These are phyloP conservation scores for Drosophila anceps DNA, from an alignment of 2,888 invertebrate species.

Conservation along the genomic window DNA sequence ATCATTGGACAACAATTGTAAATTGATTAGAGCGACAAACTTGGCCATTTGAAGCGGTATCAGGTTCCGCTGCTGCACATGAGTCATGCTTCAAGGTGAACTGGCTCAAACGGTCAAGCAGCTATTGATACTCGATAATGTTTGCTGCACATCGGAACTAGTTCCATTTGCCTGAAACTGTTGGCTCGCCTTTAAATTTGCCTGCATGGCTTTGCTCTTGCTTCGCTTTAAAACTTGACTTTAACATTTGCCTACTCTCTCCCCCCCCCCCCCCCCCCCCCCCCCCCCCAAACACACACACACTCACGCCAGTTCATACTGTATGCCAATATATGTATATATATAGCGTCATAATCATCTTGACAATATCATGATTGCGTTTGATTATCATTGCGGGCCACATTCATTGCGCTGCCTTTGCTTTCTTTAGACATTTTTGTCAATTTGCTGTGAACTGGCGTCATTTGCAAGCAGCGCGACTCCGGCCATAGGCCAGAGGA, in stretches of 20 bases:
- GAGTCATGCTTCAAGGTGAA: slow-evolving; percentile 1
- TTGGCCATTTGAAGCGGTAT: slow-evolving; percentile 45
- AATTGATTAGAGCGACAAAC: slow-evolving; percentile 63
- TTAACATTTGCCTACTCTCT: slow-evolving; percentile 1
- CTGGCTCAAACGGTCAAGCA: background rate
- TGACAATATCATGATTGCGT: slow-evolving; percentile 31
- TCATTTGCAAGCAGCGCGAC: slow-evolving; percentile 57
- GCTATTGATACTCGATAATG: no score
- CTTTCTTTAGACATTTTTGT: slow-evolving; percentile 66
- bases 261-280: background rate
- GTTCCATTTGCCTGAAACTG: background rate
- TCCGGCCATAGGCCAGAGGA: no score
- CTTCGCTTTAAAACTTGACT: background rate
- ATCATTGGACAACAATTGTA: slow-evolving; percentile 74
- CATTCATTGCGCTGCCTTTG: slow-evolving; percentile 45
- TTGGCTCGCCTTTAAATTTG: background rate
- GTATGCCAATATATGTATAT: background rate
- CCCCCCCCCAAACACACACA: no score
- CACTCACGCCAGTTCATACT: slow-evolving; percentile 4
- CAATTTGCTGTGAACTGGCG: slow-evolving; percentile 67
- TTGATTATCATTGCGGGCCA: slow-evolving; percentile 42
- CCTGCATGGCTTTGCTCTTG: background rate
- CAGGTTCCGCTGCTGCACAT: slow-evolving; percentile 16
- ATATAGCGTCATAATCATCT: slow-evolving; percentile 16
- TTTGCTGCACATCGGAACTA: no score